Percentiles rank a stretch among this genome's conserved stretches.
These are phyloP conservation scores for Anthopleura xanthogrammica DNA, from an alignment of 92 coral and sea anemone genomes.

Conservation along the genomic window DNA sequence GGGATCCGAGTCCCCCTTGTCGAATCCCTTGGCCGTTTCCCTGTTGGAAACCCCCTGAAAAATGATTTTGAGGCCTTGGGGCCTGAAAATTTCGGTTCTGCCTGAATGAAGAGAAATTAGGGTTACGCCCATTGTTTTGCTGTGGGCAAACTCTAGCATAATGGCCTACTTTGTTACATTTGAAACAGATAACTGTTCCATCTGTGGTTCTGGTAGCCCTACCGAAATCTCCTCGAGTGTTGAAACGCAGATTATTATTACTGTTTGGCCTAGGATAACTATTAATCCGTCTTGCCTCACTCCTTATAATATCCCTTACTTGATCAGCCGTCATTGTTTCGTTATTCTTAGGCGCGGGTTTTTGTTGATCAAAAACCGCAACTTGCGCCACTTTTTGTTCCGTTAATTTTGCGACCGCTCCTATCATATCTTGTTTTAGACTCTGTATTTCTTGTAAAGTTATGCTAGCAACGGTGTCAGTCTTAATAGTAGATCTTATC, in stretches of 20 bases:
- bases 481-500: background rate
- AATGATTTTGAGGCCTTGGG: background rate
- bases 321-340: background rate
- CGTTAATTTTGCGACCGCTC: background rate
- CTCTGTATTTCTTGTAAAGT: background rate
- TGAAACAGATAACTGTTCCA: constrained; percentile 4
- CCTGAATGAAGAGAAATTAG: too few relatives aligned
- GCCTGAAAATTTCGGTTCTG: background rate
- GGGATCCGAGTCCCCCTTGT: constrained; percentile 18
- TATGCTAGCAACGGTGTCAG: background rate
- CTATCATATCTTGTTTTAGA: constrained; percentile 4
- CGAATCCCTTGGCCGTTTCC: constrained; percentile 20
- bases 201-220: background rate
- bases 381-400: background rate
- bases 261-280: background rate
- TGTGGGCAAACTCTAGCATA: constrained; percentile 9
- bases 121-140: background rate
- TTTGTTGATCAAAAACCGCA: constrained; percentile 14
- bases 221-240: constrained; percentile 8
- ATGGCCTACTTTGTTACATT: constrained; percentile 21
- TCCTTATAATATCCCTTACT: background rate
- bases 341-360: background rate
- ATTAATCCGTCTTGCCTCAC: background rate
- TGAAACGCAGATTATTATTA: background rate
- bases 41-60: background rate